Percentiles rank a stretch among this genome's conserved stretches.
phyloP scores from a whole-genome alignment of 2,113 vertebrate genomes.

The Amphiprion percula region DNA sequence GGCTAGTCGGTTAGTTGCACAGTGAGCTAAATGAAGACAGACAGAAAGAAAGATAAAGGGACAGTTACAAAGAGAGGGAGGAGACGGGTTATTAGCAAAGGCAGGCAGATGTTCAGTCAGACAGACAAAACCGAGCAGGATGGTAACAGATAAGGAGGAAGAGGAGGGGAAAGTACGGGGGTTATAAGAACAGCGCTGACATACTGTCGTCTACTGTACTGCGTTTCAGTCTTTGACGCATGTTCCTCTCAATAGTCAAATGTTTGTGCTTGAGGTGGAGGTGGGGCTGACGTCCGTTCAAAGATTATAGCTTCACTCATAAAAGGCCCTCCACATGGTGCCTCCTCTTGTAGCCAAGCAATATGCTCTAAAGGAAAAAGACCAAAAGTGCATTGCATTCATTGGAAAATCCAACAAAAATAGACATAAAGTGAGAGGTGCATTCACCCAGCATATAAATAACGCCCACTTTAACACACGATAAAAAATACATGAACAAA shows the following conservation, averaged over 20 bases:
- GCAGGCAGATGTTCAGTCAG: conserved; percentile 53
- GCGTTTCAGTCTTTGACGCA: conserved; percentile 72
- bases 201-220: conserved; percentile 68
- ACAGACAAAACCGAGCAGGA: conserved; percentile 53
- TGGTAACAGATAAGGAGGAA: conserved; percentile 52
- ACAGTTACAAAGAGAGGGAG: conserved; percentile 34
- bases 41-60: conserved; percentile 28
- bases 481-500: conserved; percentile 29
- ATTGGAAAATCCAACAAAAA: conserved; percentile 46
- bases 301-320: conserved; percentile 64
- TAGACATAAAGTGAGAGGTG: conserved; percentile 17
- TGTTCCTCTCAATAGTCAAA: conserved; percentile 73
- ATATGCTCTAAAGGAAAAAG: conserved; percentile 67
- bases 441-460: conserved; percentile 44
- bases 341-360: conserved; percentile 75
- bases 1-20: conserved; percentile 48
- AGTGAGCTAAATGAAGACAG: conserved; percentile 39
- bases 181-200: conserved; percentile 50
- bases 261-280: conserved; percentile 93
- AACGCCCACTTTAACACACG: conserved; percentile 30
- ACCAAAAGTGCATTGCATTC: conserved; percentile 60
- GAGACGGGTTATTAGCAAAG: conserved; percentile 43
- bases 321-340: conserved; percentile 62
- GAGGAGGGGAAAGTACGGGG: conserved; percentile 21
- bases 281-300: conserved; percentile 84